Evolutionary conservation across 2,113 vertebrate species (phyloP), one percentile per base, ranked within the genome.

Genomic region (Narcine bancroftii): DNA sequence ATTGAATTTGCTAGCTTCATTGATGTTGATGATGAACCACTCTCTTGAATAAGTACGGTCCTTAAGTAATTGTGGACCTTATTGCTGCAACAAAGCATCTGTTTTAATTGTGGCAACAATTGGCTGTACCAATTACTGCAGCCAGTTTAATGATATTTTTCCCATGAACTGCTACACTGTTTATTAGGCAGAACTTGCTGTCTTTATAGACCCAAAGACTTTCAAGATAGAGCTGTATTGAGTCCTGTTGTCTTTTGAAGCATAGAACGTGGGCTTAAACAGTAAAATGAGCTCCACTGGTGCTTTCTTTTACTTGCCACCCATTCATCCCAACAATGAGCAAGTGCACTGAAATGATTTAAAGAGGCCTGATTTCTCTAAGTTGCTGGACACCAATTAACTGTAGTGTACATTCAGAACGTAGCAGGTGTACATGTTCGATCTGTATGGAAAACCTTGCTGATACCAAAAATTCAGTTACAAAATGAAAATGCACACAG

Each of bases 311-410:
- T 97, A 98, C 97, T 97, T 97, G 97, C 97, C 97, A 98, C 97
- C 97, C 98, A 99, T 99, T 99, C 98, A 99, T 96, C 95, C 96
- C 95, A 95, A 99, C 98, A 99, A 99, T 98, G 96, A 97, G 96
- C 95, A 98, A 99, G 98, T 99, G 97, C 97, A 97, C 97, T 99
- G 98, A 98, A 99, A 98, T 99, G 99, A 98, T 98, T 97, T 98
- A 97, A 98, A 99, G 99, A 98, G 98, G 97, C 96, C 97, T 97
- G 97, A 98, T 98, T 97, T 97, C 96, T 98, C 97, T 97, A 98
- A 98, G 97, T 99, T 99, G 97, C 97, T 97, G 97, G 97, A 97
- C 98, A 97, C 97, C 98, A 99, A 99, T 99, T 99, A 99, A 99
- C 97, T 98, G 97, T 97, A 98, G 98, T 98, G 98, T 98, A 97